Evolutionary conservation across 2,888 invertebrate genomes (phyloP).

Genomic region (Odontothrips loti): DNA sequence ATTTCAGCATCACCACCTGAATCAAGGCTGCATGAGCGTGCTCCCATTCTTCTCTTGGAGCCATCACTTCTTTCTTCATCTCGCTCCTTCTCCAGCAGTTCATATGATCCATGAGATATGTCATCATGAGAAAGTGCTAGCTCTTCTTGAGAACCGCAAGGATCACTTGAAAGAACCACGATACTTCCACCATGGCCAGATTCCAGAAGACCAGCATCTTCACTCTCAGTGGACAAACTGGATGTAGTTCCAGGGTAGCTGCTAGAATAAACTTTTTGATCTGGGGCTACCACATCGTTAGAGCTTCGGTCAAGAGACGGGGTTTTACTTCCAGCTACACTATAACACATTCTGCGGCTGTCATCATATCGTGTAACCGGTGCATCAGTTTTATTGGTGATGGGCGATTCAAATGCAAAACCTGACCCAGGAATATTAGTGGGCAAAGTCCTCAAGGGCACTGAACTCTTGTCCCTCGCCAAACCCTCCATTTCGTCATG

Average conservation of each 20-base stretch:
- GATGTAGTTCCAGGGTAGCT: slow-evolving; percentile 78
- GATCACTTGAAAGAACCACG: slow-evolving; percentile 39
- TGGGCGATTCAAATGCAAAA: neutral
- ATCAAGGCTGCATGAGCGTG: slow-evolving; percentile 67
- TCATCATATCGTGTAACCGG: slow-evolving; percentile 71
- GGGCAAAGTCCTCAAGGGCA: neutral
- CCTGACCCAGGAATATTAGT: neutral
- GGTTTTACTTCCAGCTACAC: slow-evolving; percentile 56
- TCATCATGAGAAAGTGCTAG: slow-evolving; percentile 66
- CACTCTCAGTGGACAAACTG: slow-evolving; percentile 59
- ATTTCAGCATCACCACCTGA: slow-evolving; percentile 72
- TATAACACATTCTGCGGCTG: slow-evolving; percentile 58
- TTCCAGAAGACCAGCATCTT: slow-evolving; percentile 60
- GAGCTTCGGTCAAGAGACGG: slow-evolving; percentile 63
- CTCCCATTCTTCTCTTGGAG: slow-evolving; percentile 24
- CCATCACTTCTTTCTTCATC: slow-evolving; percentile 44
- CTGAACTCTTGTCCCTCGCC: slow-evolving; percentile 5
- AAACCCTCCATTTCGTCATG: slow-evolving; percentile 42
- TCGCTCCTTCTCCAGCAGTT: slow-evolving; percentile 71
- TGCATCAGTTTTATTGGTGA: slow-evolving; percentile 50
- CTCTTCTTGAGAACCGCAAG: slow-evolving; percentile 41
- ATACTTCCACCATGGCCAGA: slow-evolving; percentile 49
- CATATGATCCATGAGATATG: slow-evolving; percentile 83
- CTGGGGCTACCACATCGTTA: slow-evolving; percentile 55
- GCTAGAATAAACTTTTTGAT: slow-evolving; percentile 75